A percentile compares a stretch with the other conserved stretches of the same genome.
Conservation (phyloP, 2,888 invertebrate species). For the Mechanitis mazaeus region DNA sequence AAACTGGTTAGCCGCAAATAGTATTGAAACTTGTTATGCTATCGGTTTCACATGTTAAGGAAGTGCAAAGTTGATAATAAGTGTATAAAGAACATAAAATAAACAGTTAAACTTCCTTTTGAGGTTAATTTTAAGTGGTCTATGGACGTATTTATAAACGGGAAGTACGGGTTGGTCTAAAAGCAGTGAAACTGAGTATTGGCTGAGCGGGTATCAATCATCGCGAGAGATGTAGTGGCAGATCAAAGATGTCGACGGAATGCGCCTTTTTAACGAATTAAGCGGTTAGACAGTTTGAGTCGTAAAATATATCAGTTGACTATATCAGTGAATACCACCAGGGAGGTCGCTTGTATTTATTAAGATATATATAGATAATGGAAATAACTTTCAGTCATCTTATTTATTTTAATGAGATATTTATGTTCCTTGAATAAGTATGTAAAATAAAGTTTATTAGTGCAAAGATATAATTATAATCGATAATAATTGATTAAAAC, state of each 20-base stretch:
- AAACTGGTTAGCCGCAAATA: background rate
- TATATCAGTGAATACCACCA: background rate
- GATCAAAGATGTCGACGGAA: conserved; percentile 25
- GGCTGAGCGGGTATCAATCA: conserved; percentile 26
- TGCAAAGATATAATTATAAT: no score
- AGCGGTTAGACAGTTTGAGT: conserved; percentile 9
- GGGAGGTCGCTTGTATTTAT: conserved; percentile 12
- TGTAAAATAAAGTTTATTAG: no score
- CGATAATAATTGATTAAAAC: no score
- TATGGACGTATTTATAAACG: conserved; percentile 27
- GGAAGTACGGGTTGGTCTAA: conserved; percentile 17
- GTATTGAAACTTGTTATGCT: background rate
- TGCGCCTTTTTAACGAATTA: conserved; percentile 20
- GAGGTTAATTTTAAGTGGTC: conserved; percentile 23
- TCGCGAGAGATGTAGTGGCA: conserved; percentile 26
- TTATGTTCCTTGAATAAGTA: no score
- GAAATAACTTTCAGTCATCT: no score
- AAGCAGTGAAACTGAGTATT: conserved; percentile 15
- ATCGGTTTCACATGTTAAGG: background rate
- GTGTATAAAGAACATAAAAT: conserved; percentile 2
- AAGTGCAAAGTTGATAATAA: background rate
- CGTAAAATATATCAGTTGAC: conserved; percentile 16
- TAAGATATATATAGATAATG: no score
- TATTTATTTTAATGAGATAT: no score
- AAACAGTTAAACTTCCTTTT: conserved; percentile 24